Evolutionary conservation across 2,113 vertebrate genomes (phyloP).

Genomic region (Amia ocellicauda): DNA sequence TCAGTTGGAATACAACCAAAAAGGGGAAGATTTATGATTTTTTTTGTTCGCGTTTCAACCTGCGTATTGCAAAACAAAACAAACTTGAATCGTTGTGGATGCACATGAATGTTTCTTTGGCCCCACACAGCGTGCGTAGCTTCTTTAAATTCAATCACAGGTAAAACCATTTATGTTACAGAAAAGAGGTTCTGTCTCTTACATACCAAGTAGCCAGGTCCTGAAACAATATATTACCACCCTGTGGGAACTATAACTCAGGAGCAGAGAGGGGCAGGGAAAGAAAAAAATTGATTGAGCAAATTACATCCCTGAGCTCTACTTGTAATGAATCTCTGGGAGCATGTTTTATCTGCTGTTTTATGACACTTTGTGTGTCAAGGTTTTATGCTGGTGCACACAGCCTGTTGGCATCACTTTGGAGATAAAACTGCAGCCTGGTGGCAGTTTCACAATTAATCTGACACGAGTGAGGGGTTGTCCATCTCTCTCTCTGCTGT

Average conservation of each 20-base stretch:
- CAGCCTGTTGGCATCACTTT: background rate
- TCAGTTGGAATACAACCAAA: too few species aligned
- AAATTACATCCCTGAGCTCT: constrained; percentile 6
- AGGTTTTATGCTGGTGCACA: background rate
- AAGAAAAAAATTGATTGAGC: constrained; percentile 3
- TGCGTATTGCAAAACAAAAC: too few species aligned
- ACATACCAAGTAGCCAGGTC: background rate
- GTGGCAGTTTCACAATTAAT: too few species aligned
- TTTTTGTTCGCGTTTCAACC: too few species aligned
- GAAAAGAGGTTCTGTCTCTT: background rate
- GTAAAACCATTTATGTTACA: background rate
- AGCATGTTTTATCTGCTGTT: constrained; percentile 2
- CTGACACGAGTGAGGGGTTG: background rate
- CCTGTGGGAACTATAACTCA: constrained; percentile 1
- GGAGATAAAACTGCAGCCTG: background rate
- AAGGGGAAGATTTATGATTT: too few species aligned
- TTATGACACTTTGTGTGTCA: background rate
- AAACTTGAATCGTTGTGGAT: too few species aligned
- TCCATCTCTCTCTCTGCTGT: background rate
- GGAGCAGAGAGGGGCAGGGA: too few species aligned
- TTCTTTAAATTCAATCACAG: background rate
- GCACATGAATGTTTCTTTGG: too few species aligned
- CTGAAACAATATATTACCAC: background rate
- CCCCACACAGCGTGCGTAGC: background rate
- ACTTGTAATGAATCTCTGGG: background rate